Percentiles rank a stretch among this genome's conserved stretches.
Evolutionary conservation across 2,888 invertebrate genomes (phyloP).

Genomic region (Sarcophaga caerulescens): DNA sequence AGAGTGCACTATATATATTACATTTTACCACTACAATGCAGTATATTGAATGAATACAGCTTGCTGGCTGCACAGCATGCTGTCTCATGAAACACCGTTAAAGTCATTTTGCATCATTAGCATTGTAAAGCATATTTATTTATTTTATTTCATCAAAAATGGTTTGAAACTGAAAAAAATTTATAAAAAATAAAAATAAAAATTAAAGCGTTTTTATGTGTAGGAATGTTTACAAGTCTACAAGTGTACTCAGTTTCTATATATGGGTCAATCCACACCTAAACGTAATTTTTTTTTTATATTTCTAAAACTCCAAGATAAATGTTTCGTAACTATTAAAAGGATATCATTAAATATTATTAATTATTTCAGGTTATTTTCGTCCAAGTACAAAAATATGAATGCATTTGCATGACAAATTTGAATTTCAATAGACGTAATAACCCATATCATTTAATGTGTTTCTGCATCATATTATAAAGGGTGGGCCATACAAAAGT

Average conservation of each 20-base stretch:
- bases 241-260: neutral
- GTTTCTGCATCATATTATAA: no score
- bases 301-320: no score
- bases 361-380: no score
- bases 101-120: constrained; percentile 79
- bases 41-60: neutral
- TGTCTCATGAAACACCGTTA: constrained; percentile 73
- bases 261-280: neutral
- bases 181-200: neutral
- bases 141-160: constrained; percentile 60
- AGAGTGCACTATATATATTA: constrained; percentile 26
- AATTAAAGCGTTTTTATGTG: neutral
- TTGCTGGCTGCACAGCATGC: constrained; percentile 53
- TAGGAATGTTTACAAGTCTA: neutral
- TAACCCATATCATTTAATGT: no score
- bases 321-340: no score
- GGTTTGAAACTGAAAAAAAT: constrained; percentile 25
- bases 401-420: no score
- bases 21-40: constrained; percentile 1
- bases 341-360: no score
- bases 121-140: constrained; percentile 65
- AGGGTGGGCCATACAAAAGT: no score
- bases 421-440: no score
- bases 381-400: no score
- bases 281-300: neutral